phyloP scores from a whole-genome alignment of 2,113 vertebrate species.

The Thalassarche chlororhynchos region DNA sequence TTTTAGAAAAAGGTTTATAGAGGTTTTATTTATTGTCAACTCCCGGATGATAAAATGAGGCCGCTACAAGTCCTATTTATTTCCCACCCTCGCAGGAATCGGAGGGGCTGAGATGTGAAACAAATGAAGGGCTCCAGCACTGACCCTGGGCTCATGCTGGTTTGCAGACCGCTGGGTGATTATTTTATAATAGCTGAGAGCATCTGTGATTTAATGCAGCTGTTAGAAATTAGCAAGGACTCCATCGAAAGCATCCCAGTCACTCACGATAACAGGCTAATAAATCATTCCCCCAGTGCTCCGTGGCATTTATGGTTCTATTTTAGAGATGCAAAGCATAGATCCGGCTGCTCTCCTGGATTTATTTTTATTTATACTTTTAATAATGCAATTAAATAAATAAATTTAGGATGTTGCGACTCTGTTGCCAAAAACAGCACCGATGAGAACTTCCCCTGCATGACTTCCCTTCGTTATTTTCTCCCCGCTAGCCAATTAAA shows the following conservation, averaged over 20 bases:
- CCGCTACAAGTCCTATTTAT: constrained; percentile 29
- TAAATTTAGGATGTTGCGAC: constrained; percentile 37
- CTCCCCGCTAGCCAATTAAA: constrained; percentile 55
- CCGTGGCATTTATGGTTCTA: constrained; percentile 76
- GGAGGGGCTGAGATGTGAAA: constrained; percentile 35
- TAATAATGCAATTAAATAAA: constrained; percentile 68
- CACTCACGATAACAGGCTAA: constrained; percentile 79
- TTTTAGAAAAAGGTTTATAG: constrained; percentile 44
- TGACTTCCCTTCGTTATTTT: constrained; percentile 51
- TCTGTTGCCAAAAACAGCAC: constrained; percentile 57
- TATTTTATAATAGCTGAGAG: constrained; percentile 77
- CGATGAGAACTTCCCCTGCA: constrained; percentile 15
- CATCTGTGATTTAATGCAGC: constrained; percentile 80
- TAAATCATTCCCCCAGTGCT: constrained; percentile 76
- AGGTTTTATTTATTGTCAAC: constrained; percentile 46
- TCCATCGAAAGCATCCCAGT: constrained; percentile 76
- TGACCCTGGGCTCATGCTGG: constrained; percentile 60
- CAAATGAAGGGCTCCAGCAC: constrained; percentile 32
- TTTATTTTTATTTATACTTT: constrained; percentile 76
- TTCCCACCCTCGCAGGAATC: constrained; percentile 24
- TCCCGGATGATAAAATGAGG: constrained; percentile 52
- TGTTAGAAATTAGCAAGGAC: constrained; percentile 79
- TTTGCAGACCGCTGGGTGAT: constrained; percentile 68
- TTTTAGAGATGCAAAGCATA: constrained; percentile 69
- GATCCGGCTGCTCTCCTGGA: constrained; percentile 53